Base-by-base conservation (phyloP, 2,113 vertebrate species). In the Sus scrofa region DNA sequence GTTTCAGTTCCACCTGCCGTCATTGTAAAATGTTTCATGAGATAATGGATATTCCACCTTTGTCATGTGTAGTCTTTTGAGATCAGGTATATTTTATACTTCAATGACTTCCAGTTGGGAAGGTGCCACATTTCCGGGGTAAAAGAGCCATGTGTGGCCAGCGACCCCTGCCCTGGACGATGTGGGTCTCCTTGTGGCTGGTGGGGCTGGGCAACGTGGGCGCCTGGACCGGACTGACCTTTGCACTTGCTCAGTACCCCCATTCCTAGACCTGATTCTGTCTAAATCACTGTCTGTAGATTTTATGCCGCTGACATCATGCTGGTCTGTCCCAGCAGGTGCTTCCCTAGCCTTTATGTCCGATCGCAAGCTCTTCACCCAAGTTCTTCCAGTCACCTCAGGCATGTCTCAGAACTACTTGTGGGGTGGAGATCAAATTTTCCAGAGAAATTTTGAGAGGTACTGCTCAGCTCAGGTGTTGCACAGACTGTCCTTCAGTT, bases 31-130 rank as follows among this genome's bases (percentile, higher is more conserved):
- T 16, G 18, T 15, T 44, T 3, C 60, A 8, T 24, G 19, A 32
- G 32, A 18, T 68, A 3, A 3, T 75, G 19, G 15, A 18, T 22
- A 65, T 44, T 24, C n/a, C 27, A 56, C 18, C 14, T n/a, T 68
- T 75, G 15, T 60, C 30, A 0, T 74, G 2, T 32, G 15, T 6
- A 20, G 11, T 44, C 9, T 73, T 73, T 22, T 56, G 32, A 73
- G 30, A 30, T 63, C 1, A 2, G 22, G 24, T 37, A 6, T 77
- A 3, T 78, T 78, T 18, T 19, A 3, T 1, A 19, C 14, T 70
- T 20, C 1, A 3, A 5, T 19, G 0, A n/a, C 1, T 7, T 10
- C 7, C 34, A 1, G 1, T 85, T 7, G 60, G 87, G 32, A 54
- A 22, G 9, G 9, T 19, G 9, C 18, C 52, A 5, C 0, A 10